These are phyloP conservation scores for Aptenodytes forsteri DNA, from an alignment of 2,113 vertebrate genomes.

Conservation along the genomic window DNA sequence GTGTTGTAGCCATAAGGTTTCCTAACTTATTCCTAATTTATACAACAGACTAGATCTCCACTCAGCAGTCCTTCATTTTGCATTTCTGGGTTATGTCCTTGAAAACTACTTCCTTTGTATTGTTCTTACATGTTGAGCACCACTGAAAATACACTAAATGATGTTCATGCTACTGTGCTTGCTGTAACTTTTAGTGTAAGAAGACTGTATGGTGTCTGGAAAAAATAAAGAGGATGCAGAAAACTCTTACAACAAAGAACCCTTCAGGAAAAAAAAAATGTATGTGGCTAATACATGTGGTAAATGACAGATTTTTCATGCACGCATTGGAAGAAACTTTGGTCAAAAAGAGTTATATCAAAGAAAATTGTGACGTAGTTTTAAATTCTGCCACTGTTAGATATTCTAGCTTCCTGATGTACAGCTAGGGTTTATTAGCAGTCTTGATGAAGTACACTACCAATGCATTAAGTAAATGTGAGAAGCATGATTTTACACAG, in stretches of 20 bases:
- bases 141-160: not conserved
- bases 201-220: not conserved
- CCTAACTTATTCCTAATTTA: not conserved
- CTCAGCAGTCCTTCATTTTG: not conserved
- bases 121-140: not conserved
- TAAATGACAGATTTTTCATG: not conserved
- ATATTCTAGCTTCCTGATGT: not conserved
- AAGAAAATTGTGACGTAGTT: not conserved
- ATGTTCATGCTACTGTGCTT: not conserved
- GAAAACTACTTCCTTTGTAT: not conserved
- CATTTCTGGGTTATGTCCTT: not conserved
- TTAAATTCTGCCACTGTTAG: not conserved
- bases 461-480: not conserved
- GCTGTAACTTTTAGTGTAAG: not conserved
- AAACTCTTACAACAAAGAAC: not conserved
- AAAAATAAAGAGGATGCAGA: not conserved
- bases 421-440: not conserved
- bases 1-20: not conserved
- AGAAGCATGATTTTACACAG: not conserved
- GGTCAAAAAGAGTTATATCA: not conserved
- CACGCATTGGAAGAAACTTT: not conserved
- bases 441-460: not conserved
- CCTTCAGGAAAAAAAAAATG: fast-evolving
- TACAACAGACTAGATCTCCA: not conserved
- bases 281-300: not conserved